Percentiles rank a stretch among this genome's conserved stretches.
Evolutionary conservation across 2,888 invertebrate species (phyloP).

Genomic region (Tipula unca): DNA sequence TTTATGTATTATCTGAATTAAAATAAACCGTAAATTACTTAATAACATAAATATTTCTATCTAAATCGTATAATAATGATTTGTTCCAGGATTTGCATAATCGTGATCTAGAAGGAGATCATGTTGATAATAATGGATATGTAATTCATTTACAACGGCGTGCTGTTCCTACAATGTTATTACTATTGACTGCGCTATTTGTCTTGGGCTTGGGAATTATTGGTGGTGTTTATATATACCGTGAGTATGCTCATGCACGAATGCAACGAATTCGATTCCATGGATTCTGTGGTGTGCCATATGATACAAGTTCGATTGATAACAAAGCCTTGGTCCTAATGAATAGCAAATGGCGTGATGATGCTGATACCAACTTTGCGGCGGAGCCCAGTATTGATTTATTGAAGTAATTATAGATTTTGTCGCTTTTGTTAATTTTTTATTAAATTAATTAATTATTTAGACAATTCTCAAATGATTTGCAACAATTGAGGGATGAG

Average conservation of each 20-base stretch:
- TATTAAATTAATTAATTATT: not conserved
- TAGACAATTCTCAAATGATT: conserved; percentile 27
- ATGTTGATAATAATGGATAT: conserved; percentile 24
- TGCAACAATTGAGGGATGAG: conserved; percentile 25
- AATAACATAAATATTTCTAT: too few relatives aligned
- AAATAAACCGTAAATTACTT: too few relatives aligned
- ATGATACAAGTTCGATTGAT: conserved; percentile 30
- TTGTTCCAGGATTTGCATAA: not conserved
- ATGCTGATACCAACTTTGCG: not conserved
- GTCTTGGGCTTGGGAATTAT: conserved; percentile 62
- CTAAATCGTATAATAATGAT: too few relatives aligned
- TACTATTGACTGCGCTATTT: conserved; percentile 59
- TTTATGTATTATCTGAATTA: too few relatives aligned
- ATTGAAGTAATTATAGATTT: not conserved
- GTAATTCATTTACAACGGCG: conserved; percentile 41
- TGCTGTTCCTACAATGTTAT: conserved; percentile 53
- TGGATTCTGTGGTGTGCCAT: conserved; percentile 40
- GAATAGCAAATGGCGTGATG: conserved; percentile 17
- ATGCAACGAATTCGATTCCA: conserved; percentile 44
- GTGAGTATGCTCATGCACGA: conserved; percentile 56
- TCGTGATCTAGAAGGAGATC: conserved; percentile 43
- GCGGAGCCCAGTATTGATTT: not conserved
- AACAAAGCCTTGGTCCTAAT: not conserved
- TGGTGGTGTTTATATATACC: conserved; percentile 67
- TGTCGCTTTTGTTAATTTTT: not conserved